These are phyloP conservation scores for Sebastes hubbsi DNA, from an alignment of 2,797 vertebrate species.

Conservation along the genomic window DNA sequence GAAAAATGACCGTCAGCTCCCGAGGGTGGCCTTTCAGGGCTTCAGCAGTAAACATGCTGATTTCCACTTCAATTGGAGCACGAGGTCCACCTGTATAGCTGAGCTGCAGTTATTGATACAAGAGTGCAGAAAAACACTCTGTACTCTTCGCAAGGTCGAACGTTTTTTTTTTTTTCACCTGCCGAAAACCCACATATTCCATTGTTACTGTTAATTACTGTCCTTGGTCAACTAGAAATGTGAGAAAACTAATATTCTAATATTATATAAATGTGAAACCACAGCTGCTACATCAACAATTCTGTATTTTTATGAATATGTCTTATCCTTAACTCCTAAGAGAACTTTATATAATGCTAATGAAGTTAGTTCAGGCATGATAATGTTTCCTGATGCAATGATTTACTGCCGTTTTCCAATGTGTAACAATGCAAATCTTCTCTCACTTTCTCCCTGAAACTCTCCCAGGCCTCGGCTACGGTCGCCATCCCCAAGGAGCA, in stretches of 20 bases:
- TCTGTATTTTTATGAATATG: neutral
- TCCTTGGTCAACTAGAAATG: neutral
- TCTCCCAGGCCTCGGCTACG: conserved; percentile 78
- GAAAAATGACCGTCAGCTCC: conserved; percentile 52
- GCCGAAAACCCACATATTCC: neutral
- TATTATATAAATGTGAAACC: neutral
- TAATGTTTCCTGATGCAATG: neutral
- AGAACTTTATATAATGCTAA: neutral
- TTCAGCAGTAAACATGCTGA: conserved; percentile 63
- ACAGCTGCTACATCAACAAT: neutral
- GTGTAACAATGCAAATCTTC: neutral
- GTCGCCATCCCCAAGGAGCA: conserved; percentile 87
- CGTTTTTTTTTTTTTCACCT: neutral
- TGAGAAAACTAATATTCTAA: neutral
- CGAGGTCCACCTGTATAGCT: conserved; percentile 44
- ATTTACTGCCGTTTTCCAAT: neutral
- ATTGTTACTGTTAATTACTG: neutral
- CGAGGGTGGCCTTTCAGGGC: conserved; percentile 11
- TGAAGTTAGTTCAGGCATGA: neutral
- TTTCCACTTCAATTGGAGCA: conserved; percentile 33
- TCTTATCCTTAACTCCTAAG: neutral
- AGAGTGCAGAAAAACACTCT: neutral
- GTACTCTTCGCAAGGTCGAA: conserved; percentile 15
- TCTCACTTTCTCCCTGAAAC: neutral
- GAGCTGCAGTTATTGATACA: conserved; percentile 57